Evolutionary conservation across 1,140 invertebrate genomes (phyloP), one percentile per base, ranked within the genome.

Genomic region (Triops longicaudatus): DNA sequence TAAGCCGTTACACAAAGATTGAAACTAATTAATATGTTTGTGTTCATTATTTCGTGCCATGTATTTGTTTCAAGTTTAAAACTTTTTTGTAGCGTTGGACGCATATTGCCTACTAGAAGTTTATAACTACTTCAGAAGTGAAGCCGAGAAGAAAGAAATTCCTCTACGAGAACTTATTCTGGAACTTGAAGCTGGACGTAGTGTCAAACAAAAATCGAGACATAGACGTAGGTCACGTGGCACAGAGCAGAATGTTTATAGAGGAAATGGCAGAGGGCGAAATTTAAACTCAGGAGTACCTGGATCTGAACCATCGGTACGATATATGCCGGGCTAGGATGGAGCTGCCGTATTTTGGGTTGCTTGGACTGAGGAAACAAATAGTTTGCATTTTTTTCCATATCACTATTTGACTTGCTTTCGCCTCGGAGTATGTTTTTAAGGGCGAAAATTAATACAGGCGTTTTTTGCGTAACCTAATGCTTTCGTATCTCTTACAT

Each of bases 31-130:
- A n/a, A 75, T 26, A 50, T 76, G n/a, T 4, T 27, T 76, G 5
- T 22, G n/a, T 41, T 17, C 26, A 27, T 50, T 41, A 27, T 43
- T 0, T 26, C 17, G 28, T 26, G 73, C 26, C 28, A 7, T 74
- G 11, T 5, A 5, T 74, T 37, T 6, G n/a, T 74, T 26, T 12
- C 2, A 11, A 74, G 22, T 11, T 76, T 31, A 73, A 75, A 71
- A 71, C 43, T 78, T 80, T 79, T 79, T 84, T 82, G 11, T 81
- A 89, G 92, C 92, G 37, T 81, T 93, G 31, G 93, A 95, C 86
- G 92, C 92, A 3, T 90, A 88, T 85, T 92, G 93, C 80, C 84
- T 95, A 14, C 80, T 95, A 77, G 88, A 93, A 84, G 84, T 93
- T 50, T 94, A 92, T 85, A 85, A 90, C 11, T 79, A 80, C 31